phyloP scores from a whole-genome alignment of 2,888 invertebrate genomes.

The Parelbella ahira region DNA sequence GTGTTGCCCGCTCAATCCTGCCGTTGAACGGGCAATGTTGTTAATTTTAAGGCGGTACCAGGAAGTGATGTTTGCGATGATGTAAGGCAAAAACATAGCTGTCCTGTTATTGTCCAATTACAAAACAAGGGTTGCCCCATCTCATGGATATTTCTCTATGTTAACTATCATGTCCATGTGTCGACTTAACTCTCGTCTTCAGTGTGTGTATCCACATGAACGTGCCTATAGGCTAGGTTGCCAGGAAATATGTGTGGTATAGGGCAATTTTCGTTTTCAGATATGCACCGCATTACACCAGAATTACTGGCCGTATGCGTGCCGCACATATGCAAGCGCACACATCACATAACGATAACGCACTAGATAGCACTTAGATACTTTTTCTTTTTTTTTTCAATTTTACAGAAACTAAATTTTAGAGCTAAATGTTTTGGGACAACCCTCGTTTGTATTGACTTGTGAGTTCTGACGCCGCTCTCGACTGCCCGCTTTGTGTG shows the following conservation, averaged over 20 bases:
- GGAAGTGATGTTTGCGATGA: conserved; percentile 48
- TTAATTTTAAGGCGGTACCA: conserved; percentile 53
- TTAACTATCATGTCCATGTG: conserved; percentile 78
- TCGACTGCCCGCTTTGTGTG: conserved; percentile 67
- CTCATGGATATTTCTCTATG: conserved; percentile 77
- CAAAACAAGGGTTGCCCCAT: conserved; percentile 80
- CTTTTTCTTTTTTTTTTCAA: conserved; percentile 53
- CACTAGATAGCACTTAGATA: conserved; percentile 80
- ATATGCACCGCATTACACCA: conserved; percentile 81
- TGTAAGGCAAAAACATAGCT: conserved; percentile 48
- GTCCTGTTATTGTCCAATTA: conserved; percentile 50
- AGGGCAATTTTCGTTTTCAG: conserved; percentile 81
- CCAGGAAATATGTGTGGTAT: conserved; percentile 79
- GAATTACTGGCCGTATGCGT: conserved; percentile 81
- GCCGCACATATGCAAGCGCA: conserved; percentile 80
- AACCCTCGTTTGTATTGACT: conserved; percentile 75
- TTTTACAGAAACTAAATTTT: conserved; percentile 63
- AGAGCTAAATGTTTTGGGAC: conserved; percentile 78
- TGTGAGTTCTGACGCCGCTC: conserved; percentile 73
- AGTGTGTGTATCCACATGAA: conserved; percentile 67
- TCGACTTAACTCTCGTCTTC: conserved; percentile 71
- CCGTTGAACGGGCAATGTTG: conserved; percentile 43
- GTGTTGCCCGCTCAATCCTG: conserved; percentile 45
- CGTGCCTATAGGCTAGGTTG: conserved; percentile 66
- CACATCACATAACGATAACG: conserved; percentile 79